Percentiles rank a stretch among this genome's conserved stretches.
phyloP scores from a whole-genome alignment of 2,888 invertebrate genomes.

The Arge pagana region DNA sequence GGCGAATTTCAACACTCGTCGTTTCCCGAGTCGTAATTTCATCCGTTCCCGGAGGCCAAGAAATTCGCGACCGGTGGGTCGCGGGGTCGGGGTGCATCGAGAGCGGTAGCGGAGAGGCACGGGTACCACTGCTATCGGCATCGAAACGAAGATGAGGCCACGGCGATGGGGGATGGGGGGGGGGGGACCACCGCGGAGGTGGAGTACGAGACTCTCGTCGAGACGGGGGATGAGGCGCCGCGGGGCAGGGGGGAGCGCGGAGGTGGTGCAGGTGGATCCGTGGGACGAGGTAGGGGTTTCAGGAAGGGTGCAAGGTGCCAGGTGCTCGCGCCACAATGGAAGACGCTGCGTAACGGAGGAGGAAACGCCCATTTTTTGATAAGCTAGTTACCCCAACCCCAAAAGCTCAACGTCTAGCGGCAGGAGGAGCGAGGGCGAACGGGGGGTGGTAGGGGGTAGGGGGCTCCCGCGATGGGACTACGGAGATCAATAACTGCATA shows the following conservation, averaged over 20 bases:
- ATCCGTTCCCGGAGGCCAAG: too few species aligned
- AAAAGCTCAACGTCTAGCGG: conserved; percentile 40
- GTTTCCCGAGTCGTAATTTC: too few species aligned
- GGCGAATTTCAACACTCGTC: too few species aligned
- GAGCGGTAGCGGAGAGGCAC: neutral
- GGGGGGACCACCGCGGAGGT: neutral
- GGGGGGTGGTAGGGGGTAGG: too few species aligned
- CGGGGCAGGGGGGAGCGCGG: conserved; percentile 29
- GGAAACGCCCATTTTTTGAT: conserved; percentile 60
- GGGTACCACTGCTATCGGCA: neutral
- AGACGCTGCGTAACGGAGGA: conserved; percentile 43
- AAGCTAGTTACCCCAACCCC: conserved; percentile 56
- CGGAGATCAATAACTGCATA: conserved; percentile 59
- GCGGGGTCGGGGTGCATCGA: neutral
- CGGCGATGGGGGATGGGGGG: conserved; percentile 15
- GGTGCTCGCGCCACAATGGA: conserved; percentile 50
- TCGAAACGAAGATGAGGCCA: neutral
- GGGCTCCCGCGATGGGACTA: conserved; percentile 37
- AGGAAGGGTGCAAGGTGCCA: conserved; percentile 41
- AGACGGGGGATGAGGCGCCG: conserved; percentile 19
- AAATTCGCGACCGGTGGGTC: too few species aligned
- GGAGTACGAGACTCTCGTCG: conserved; percentile 2
- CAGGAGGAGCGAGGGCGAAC: conserved; percentile 7
- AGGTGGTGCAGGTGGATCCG: conserved; percentile 25
- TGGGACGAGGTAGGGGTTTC: conserved; percentile 26